These are phyloP conservation scores for Urophycis tenuis DNA, from an alignment of 2,797 vertebrate genomes.

Conservation along the genomic window DNA sequence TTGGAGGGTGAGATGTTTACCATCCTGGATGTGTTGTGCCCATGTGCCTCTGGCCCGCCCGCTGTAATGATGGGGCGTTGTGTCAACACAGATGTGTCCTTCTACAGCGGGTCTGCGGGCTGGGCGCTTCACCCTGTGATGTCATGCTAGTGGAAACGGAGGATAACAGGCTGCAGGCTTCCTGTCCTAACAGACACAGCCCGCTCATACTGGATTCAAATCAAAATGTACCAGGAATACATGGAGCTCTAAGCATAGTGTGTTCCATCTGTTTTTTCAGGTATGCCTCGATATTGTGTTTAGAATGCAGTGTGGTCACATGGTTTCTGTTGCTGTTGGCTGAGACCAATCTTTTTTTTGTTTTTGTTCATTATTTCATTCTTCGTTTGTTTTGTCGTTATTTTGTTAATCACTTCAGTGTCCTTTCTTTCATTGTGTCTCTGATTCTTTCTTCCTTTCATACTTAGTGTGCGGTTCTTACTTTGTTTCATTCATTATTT, in stretches of 20 bases:
- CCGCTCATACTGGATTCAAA: constrained; percentile 8
- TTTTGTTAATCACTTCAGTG: no score
- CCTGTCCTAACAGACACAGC: constrained; percentile 16
- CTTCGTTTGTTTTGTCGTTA: no score
- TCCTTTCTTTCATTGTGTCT: no score
- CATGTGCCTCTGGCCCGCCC: neutral
- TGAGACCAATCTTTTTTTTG: no score
- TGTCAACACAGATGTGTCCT: neutral
- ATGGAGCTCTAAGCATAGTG: neutral
- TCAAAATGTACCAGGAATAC: neutral
- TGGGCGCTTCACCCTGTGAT: constrained; percentile 22
- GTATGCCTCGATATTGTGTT: neutral
- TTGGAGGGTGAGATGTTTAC: no score
- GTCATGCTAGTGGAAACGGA: constrained; percentile 19
- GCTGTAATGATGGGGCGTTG: neutral
- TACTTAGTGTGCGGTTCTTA: no score
- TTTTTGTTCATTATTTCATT: no score
- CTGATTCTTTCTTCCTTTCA: no score
- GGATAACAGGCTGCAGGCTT: constrained; percentile 32
- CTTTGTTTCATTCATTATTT: no score
- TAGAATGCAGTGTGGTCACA: no score
- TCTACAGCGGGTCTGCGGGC: neutral
- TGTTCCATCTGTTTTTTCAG: neutral
- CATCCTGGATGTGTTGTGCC: no score
- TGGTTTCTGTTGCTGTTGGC: no score